Conservation (phyloP, 1,140 invertebrate genomes). For the Macrobrachium rosenbergii region DNA sequence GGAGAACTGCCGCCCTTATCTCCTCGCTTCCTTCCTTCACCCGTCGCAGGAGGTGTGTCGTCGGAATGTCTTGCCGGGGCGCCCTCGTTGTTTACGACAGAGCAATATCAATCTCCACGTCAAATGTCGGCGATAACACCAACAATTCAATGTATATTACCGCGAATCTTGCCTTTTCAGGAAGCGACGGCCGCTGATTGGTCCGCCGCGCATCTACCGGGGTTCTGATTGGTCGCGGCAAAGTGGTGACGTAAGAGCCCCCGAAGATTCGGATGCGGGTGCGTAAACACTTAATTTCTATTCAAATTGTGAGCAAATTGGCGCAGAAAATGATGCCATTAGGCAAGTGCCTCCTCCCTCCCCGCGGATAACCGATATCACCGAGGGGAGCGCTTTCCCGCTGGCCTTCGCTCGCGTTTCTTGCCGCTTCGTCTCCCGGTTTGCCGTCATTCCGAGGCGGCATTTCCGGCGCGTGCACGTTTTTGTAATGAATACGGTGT, state of each 20-base stretch:
- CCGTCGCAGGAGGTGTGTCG: slow-evolving; percentile 29
- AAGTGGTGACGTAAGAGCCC: slow-evolving; percentile 63
- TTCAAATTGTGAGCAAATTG: slow-evolving; percentile 66
- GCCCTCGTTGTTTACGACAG: slow-evolving; percentile 52
- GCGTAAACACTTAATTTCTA: slow-evolving; percentile 66
- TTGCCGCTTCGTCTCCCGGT: background rate
- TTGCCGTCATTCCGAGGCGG: too few species aligned
- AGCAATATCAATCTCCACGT: slow-evolving; percentile 62
- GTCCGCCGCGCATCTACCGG: slow-evolving; percentile 25
- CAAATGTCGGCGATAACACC: slow-evolving; percentile 64
- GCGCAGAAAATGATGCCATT: slow-evolving; percentile 66
- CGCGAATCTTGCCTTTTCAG: slow-evolving; percentile 60
- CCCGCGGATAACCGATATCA: slow-evolving; percentile 23
- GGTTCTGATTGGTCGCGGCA: slow-evolving; percentile 53
- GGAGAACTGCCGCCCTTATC: too few species aligned
- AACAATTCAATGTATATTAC: slow-evolving; percentile 65
- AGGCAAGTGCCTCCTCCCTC: slow-evolving; percentile 62
- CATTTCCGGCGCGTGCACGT: too few species aligned
- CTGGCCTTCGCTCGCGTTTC: slow-evolving; percentile 29
- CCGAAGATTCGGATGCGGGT: slow-evolving; percentile 62
- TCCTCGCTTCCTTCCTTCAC: too few species aligned
- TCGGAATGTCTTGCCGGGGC: slow-evolving; percentile 1
- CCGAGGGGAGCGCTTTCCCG: background rate
- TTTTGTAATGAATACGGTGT: background rate
- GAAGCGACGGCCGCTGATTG: slow-evolving; percentile 32